phyloP scores from a whole-genome alignment of 2,888 invertebrate species.

The Pterobdella sp. region DNA sequence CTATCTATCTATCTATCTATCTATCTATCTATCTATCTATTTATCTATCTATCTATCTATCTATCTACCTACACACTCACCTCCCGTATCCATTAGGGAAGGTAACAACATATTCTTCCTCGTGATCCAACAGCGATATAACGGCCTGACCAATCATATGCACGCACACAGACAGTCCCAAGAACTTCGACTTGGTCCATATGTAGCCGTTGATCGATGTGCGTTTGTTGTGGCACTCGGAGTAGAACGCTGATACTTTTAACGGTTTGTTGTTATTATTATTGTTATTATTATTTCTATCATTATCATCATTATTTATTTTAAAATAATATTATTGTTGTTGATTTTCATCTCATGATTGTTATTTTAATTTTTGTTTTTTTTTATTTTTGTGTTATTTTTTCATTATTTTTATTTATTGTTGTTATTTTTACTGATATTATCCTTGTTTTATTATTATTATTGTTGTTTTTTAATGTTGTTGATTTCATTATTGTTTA shows the following conservation, averaged over 20 bases:
- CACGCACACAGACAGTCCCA: constrained; percentile 79
- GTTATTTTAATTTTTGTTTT: too few species aligned
- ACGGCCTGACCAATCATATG: constrained; percentile 91
- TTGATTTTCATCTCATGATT: too few species aligned
- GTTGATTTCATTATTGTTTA: too few species aligned
- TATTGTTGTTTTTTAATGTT: too few species aligned
- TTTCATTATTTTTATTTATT: too few species aligned
- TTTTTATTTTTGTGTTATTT: too few species aligned
- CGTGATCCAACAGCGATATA: constrained; percentile 77
- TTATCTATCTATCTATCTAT: not conserved
- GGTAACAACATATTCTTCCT: constrained; percentile 87
- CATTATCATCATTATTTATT: too few species aligned
- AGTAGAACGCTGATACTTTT: constrained; percentile 95
- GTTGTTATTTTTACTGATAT: too few species aligned
- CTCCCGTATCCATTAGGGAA: constrained; percentile 97
- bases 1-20: not conserved
- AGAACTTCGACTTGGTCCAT: constrained; percentile 98
- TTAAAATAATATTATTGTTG: too few species aligned
- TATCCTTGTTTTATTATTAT: too few species aligned
- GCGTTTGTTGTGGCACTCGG: constrained; percentile 81
- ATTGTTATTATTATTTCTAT: too few species aligned
- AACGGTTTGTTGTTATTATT: too few species aligned
- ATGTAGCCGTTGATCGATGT: constrained; percentile 90
- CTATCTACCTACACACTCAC: constrained; percentile 49
- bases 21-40: not conserved